These are phyloP conservation scores for Nerophis ophidion DNA, from an alignment of 2,113 vertebrate genomes.

Conservation along the genomic window DNA sequence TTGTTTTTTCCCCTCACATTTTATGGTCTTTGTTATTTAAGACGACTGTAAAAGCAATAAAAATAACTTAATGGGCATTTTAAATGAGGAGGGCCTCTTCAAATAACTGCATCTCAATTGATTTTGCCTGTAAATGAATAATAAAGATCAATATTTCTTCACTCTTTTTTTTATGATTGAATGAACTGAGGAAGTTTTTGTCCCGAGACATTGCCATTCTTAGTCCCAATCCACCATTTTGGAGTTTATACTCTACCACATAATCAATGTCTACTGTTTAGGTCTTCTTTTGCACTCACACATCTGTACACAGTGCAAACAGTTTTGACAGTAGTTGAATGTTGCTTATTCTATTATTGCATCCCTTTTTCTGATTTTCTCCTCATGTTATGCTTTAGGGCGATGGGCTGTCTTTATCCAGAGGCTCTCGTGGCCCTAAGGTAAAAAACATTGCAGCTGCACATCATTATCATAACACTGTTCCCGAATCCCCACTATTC, in stretches of 20 bases:
- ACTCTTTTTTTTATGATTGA: constrained; percentile 16
- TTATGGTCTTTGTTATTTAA: constrained; percentile 19
- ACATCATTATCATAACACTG: constrained; percentile 3
- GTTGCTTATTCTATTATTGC: background rate
- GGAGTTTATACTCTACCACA: constrained; percentile 56
- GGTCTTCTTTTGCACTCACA: constrained; percentile 19
- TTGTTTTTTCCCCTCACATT: constrained; percentile 6
- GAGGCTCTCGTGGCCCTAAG: constrained; percentile 91
- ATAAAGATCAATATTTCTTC: constrained; percentile 22
- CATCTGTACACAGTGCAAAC: constrained; percentile 35
- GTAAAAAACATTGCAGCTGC: constrained; percentile 58
- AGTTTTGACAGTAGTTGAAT: constrained; percentile 8
- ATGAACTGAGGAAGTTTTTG: constrained; percentile 8
- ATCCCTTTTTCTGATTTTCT: constrained; percentile 11
- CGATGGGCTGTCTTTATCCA: constrained; percentile 64
- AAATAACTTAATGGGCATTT: constrained; percentile 12
- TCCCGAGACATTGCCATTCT: constrained; percentile 34
- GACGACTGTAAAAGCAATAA: constrained; percentile 17
- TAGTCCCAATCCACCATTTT: constrained; percentile 38
- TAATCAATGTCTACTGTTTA: constrained; percentile 61
- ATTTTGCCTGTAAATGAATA: constrained; percentile 42
- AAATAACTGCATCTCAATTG: constrained; percentile 31
- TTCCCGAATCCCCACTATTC: background rate
- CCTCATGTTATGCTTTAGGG: constrained; percentile 68
- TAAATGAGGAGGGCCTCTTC: constrained; percentile 24